Evolutionary conservation across 2,888 invertebrate species (phyloP).

Genomic region (Cybosia mesomella): DNA sequence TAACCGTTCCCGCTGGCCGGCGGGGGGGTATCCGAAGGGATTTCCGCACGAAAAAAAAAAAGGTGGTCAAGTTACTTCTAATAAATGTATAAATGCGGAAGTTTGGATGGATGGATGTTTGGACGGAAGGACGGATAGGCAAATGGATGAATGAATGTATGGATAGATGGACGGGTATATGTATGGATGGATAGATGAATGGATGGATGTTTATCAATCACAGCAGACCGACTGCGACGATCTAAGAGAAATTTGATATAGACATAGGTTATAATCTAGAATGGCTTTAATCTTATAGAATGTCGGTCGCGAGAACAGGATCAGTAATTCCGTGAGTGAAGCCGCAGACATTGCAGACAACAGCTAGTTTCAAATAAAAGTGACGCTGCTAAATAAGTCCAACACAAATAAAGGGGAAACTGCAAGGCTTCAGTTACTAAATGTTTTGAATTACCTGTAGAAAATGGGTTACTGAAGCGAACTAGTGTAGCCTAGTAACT

Average conservation of each 20-base stretch:
- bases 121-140: too few relatives aligned
- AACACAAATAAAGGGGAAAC: conserved; percentile 16
- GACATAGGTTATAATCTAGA: too few relatives aligned
- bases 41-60: too few relatives aligned
- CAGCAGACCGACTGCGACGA: background rate
- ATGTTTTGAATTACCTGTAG: conserved; percentile 35
- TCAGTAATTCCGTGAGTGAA: background rate
- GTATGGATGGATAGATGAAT: too few relatives aligned
- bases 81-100: too few relatives aligned
- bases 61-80: too few relatives aligned
- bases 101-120: too few relatives aligned
- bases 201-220: too few relatives aligned
- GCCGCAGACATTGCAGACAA: background rate
- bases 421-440: conserved; percentile 28
- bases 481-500: conserved; percentile 15
- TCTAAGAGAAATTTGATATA: background rate
- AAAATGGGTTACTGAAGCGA: conserved; percentile 20
- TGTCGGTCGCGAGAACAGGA: background rate
- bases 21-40: too few relatives aligned
- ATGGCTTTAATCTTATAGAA: background rate
- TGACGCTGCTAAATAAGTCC: background rate
- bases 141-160: too few relatives aligned
- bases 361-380: background rate
- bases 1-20: too few relatives aligned
- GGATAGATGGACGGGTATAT: too few relatives aligned